Evolutionary conservation across 1,140 invertebrate genomes (phyloP).

Genomic region (Belonocnema kinseyi): DNA sequence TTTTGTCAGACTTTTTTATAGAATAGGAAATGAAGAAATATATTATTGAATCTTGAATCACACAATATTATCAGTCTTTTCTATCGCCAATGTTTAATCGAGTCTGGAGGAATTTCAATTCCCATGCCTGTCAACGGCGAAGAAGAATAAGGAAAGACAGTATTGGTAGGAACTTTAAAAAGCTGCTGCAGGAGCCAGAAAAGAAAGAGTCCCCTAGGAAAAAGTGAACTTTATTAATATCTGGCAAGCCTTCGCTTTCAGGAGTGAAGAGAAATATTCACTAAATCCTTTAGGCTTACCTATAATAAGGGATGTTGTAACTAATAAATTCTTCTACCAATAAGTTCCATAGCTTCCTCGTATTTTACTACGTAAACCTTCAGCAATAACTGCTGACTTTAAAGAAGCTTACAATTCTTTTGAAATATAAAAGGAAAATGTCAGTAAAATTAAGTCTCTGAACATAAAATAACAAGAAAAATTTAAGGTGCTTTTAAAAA

Average conservation of each 20-base stretch:
- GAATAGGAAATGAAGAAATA: no score
- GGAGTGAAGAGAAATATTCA: background rate
- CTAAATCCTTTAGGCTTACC: background rate
- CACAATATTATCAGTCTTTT: background rate
- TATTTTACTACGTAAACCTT: no score
- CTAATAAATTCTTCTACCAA: background rate
- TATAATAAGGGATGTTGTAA: background rate
- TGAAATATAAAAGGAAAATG: no score
- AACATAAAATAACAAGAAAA: no score
- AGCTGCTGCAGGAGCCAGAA: background rate
- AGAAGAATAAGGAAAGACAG: constrained; percentile 1
- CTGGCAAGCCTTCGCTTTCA: background rate
- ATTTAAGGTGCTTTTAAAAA: no score
- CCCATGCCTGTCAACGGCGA: background rate
- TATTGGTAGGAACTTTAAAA: background rate
- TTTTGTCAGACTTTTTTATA: no score
- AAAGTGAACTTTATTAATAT: constrained; percentile 21
- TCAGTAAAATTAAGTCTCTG: no score
- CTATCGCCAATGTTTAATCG: background rate
- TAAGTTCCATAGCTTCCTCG: no score
- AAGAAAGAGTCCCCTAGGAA: constrained; percentile 2
- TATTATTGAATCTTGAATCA: background rate
- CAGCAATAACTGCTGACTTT: no score
- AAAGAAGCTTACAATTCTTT: no score
- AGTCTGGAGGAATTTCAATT: constrained; percentile 3